A percentile compares a stretch with the other conserved stretches of the same genome.
These are phyloP conservation scores for Aurelia coerulea DNA, from an alignment of 30 jellyfish, hydroid and myxozoan species.

Conservation along the genomic window DNA sequence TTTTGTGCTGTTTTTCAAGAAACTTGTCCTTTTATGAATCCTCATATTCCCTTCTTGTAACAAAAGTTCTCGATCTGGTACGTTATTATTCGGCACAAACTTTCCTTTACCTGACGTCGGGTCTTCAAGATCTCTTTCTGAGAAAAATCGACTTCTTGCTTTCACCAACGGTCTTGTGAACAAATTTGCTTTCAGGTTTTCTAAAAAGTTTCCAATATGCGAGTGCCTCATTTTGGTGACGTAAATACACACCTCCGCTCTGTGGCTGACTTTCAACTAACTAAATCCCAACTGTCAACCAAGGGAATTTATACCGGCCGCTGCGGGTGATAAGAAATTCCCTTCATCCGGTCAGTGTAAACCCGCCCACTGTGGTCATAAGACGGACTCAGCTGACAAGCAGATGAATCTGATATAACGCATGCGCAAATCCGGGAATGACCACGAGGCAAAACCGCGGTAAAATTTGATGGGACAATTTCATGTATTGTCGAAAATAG, in stretches of 20 bases:
- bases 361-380: conserved; percentile 35
- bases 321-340: conserved; percentile 8
- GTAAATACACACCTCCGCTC: not conserved
- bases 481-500: no score
- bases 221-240: conserved; percentile 24
- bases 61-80: not conserved
- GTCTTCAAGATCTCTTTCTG: conserved; percentile 33
- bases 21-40: conserved; percentile 37
- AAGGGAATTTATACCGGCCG: not conserved
- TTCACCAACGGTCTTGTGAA: conserved; percentile 36
- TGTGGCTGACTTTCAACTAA: not conserved
- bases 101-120: conserved; percentile 20
- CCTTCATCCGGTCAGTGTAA: conserved; percentile 1
- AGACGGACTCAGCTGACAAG: conserved; percentile 58
- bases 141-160: conserved; percentile 38
- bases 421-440: conserved; percentile 22
- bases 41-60: conserved; percentile 45
- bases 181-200: conserved; percentile 36
- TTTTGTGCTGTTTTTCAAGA: conserved; percentile 37
- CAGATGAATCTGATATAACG: conserved; percentile 28
- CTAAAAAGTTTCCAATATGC: conserved; percentile 17
- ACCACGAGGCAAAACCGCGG: not conserved
- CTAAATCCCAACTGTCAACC: not conserved
- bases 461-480: no score
- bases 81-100: not conserved